Percentiles rank a stretch among this genome's conserved stretches.
Conservation (phyloP, 2,113 vertebrate species). For the Hippoglossus stenolepis region DNA sequence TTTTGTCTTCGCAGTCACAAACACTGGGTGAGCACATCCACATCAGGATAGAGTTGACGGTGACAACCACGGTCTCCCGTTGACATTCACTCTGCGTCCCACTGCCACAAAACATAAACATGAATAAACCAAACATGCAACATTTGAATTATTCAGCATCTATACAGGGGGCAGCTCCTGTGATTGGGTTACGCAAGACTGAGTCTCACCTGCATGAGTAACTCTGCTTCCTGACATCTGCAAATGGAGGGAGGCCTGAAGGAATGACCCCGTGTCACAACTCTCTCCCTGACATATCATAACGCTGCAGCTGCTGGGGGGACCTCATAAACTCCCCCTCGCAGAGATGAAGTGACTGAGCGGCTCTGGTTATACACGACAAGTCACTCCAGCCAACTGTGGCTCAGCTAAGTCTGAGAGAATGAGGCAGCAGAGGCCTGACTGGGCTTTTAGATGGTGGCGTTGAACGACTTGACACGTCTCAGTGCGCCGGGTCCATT, state of each 20-base stretch:
- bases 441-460: slow-evolving; percentile 32
- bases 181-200: slow-evolving; percentile 43
- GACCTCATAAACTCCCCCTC: neutral
- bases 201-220: slow-evolving; percentile 61
- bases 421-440: slow-evolving; percentile 46
- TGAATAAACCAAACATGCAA: slow-evolving; percentile 12
- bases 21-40: too few relatives aligned
- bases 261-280: slow-evolving; percentile 67
- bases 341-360: slow-evolving; percentile 9
- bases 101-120: neutral
- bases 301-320: neutral
- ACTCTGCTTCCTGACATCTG: slow-evolving; percentile 62
- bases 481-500: slow-evolving; percentile 34
- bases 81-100: neutral
- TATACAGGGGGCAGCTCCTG: slow-evolving; percentile 12
- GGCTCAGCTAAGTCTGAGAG: slow-evolving; percentile 36
- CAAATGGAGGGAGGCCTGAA: slow-evolving; percentile 60
- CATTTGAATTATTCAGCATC: slow-evolving; percentile 9
- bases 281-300: slow-evolving; percentile 45
- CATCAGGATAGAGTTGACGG: too few relatives aligned
- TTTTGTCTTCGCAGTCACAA: too few relatives aligned
- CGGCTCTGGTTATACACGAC: slow-evolving; percentile 24
- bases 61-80: too few relatives aligned
- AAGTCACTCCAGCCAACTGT: slow-evolving; percentile 6
- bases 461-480: slow-evolving; percentile 42